Percentiles rank a stretch among this genome's conserved stretches.
Conservation (phyloP, 2,797 vertebrate genomes). For the Centropyge bicolor region DNA sequence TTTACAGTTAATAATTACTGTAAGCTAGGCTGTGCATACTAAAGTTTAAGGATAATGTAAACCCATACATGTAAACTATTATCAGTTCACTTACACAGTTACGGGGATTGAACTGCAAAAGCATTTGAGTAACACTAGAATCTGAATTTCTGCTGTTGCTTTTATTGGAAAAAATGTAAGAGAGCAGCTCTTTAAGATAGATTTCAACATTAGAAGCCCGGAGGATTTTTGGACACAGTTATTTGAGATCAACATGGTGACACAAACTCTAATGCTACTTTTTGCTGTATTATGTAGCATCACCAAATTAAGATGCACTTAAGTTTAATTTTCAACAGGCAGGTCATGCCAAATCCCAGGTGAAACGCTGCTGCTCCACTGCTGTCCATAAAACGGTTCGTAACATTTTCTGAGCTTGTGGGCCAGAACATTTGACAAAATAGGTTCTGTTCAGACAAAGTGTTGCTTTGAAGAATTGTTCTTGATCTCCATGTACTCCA, state of each 20-base stretch:
- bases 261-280: slow-evolving; percentile 1
- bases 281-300: slow-evolving; percentile 15
- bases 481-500: background rate
- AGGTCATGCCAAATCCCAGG: slow-evolving; percentile 3
- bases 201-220: background rate
- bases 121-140: slow-evolving; percentile 1
- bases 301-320: slow-evolving; percentile 59
- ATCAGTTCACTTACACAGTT: background rate
- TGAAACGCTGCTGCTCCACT: slow-evolving; percentile 5
- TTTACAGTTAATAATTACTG: background rate
- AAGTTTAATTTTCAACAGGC: slow-evolving; percentile 17
- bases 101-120: slow-evolving; percentile 26
- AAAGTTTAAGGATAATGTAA: background rate
- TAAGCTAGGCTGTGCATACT: background rate
- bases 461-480: background rate
- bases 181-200: background rate
- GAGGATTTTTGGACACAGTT: background rate
- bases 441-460: slow-evolving; percentile 11
- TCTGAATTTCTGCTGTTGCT: background rate
- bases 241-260: background rate
- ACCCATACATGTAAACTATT: background rate
- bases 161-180: background rate
- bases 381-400: background rate
- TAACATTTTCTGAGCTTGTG: background rate
- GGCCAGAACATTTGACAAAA: slow-evolving; percentile 7